Conservation (phyloP, 2,888 invertebrate genomes). For the Euplexia lucipara region DNA sequence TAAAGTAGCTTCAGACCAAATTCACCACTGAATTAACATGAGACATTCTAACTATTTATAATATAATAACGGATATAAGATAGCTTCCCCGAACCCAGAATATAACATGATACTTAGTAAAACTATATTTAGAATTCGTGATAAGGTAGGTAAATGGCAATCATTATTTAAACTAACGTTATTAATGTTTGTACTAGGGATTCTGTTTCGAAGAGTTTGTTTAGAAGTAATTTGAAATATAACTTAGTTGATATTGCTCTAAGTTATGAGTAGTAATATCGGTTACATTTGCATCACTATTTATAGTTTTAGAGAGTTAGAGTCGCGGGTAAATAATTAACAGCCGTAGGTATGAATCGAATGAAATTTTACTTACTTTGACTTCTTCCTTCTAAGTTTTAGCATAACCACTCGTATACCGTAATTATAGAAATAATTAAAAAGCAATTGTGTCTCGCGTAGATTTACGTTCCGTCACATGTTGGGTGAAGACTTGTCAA, state of each 20-base stretch:
- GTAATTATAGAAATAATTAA: too few species aligned
- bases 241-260: conserved; percentile 12
- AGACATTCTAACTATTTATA: not conserved
- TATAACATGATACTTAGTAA: not conserved
- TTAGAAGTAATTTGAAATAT: conserved; percentile 26
- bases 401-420: too few species aligned
- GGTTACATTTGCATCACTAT: conserved; percentile 24
- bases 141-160: conserved; percentile 20
- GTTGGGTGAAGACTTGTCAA: too few species aligned
- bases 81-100: not conserved
- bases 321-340: not conserved
- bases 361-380: too few species aligned
- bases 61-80: not conserved
- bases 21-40: not conserved
- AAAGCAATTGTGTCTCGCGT: too few species aligned
- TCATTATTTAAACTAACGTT: conserved; percentile 31
- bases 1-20: not conserved
- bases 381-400: too few species aligned
- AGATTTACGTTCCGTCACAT: too few species aligned
- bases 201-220: conserved; percentile 2
- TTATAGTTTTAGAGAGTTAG: not conserved
- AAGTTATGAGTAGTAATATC: conserved; percentile 15
- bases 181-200: conserved; percentile 28
- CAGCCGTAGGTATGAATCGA: too few species aligned
- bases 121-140: conserved; percentile 10